These are phyloP conservation scores for Nyctereutes procyonoides DNA, from an alignment of 2,113 vertebrate species.

Conservation along the genomic window DNA sequence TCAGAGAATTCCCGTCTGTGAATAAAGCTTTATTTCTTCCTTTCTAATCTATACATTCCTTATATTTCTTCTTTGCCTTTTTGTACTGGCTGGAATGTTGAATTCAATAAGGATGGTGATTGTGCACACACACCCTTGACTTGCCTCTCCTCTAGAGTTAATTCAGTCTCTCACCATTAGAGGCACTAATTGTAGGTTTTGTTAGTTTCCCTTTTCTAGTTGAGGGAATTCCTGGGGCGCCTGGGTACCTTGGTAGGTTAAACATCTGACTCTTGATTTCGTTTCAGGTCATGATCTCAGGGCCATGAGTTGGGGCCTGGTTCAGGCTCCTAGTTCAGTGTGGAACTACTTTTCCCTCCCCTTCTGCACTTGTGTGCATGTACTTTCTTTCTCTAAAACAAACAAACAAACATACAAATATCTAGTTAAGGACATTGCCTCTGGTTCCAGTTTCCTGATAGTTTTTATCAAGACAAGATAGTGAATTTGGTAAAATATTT, in stretches of 20 bases:
- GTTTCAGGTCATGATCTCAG: background rate
- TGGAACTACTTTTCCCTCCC: background rate
- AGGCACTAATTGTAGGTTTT: background rate
- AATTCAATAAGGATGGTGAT: background rate
- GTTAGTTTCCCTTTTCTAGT: background rate
- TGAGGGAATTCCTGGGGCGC: background rate
- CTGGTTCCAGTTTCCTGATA: background rate
- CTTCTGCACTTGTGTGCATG: background rate
- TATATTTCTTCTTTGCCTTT: background rate
- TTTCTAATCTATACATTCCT: background rate
- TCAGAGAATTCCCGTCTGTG: background rate
- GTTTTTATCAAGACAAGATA: background rate
- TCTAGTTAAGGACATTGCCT: background rate
- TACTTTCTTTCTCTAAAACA: background rate
- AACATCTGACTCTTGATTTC: background rate
- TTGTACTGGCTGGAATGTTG: too few species aligned
- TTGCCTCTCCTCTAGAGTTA: background rate
- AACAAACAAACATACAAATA: background rate
- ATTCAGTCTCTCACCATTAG: background rate
- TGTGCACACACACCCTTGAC: too few species aligned
- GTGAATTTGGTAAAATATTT: background rate
- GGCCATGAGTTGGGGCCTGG: too few species aligned
- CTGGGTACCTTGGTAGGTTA: background rate
- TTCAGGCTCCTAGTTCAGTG: background rate
- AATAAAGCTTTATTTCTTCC: background rate